A percentile compares a stretch with the other conserved stretches of the same genome.
phyloP scores from a whole-genome alignment of 2,888 invertebrate species.

The Netelia inedita region DNA sequence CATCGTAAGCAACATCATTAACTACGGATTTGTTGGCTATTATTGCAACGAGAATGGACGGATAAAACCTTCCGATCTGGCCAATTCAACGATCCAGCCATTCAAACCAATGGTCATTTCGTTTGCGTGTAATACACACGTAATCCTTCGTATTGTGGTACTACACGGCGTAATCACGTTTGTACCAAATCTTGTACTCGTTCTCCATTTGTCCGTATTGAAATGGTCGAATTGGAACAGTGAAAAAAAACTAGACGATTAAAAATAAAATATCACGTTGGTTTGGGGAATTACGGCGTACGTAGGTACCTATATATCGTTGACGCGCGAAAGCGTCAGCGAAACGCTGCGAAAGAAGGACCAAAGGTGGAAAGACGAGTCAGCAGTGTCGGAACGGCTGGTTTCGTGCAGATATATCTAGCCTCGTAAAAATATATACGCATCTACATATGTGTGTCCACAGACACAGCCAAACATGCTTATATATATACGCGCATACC shows the following conservation, averaged over 20 bases:
- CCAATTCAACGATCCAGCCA: background rate
- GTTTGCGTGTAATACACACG: too few species aligned
- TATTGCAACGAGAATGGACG: background rate
- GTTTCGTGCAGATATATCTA: conserved; percentile 55
- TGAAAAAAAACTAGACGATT: too few species aligned
- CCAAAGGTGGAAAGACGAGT: conserved; percentile 54
- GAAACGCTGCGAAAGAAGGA: conserved; percentile 32
- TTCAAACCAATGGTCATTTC: background rate
- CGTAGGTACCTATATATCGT: too few species aligned
- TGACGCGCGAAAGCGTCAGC: conserved; percentile 48
- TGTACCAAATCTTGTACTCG: too few species aligned
- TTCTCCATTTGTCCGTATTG: too few species aligned
- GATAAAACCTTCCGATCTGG: background rate
- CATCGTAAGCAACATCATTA: conserved; percentile 15
- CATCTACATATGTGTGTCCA: background rate
- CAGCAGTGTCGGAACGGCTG: conserved; percentile 48
- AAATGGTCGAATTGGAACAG: too few species aligned
- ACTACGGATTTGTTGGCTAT: conserved; percentile 5
- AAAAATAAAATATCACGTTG: too few species aligned
- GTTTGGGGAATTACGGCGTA: background rate
- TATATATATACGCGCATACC: conserved; percentile 16
- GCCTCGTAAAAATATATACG: conserved; percentile 5
- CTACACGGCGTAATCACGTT: too few species aligned
- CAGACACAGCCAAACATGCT: background rate
- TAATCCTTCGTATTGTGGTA: too few species aligned